Evolutionary conservation across 2,888 invertebrate species (phyloP), one percentile per base, ranked within the genome.

Genomic region (Athripsodes cinereus): DNA sequence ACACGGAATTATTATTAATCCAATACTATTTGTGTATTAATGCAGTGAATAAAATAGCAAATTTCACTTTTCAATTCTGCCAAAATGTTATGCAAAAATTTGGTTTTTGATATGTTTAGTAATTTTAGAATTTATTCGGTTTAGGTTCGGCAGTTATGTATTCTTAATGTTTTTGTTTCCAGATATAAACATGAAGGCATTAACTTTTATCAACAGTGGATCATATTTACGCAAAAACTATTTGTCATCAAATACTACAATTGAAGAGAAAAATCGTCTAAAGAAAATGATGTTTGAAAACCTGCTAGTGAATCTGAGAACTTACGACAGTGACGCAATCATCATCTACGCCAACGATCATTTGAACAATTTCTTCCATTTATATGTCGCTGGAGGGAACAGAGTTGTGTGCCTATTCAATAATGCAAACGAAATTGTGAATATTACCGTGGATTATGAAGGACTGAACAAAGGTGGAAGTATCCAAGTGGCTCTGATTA

Each of bases 271-370:
- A 64, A 79, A 82, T 66, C 79, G 82, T 49, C 75, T 90, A 16
- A 86, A 85, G 71, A 85, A 83, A 66, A 88, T 94, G 72, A 84
- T 95, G 67, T 81, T 82, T 11, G 85, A 91, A 70, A 86, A 88
- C 66, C 84, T 96, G 57, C 78, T 94, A n/a, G 83, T 96, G 70
- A 96, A 94, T 73, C 78, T 96, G 60, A 81, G 96, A 66, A 96
- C 96, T 0, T 92, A 92, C 69, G 90, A 90, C 67, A 80, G 82
- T 40, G 84, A 88, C 64, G 87, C 92, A 0, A 73, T 96, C 66
- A 86, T 96, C 18, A 76, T 96, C 6, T 96, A 96, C 69, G 92
- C 93, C 31, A 92, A 95, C 69, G 96, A 96, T 72, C 89, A 95
- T 71, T 78, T 92, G 59, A 95, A 95, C 70, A 96, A 96, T 72